Percentiles rank a stretch among this genome's conserved stretches.
Evolutionary conservation across 2,113 vertebrate genomes (phyloP).

Genomic region (Glaucidium brasilianum): DNA sequence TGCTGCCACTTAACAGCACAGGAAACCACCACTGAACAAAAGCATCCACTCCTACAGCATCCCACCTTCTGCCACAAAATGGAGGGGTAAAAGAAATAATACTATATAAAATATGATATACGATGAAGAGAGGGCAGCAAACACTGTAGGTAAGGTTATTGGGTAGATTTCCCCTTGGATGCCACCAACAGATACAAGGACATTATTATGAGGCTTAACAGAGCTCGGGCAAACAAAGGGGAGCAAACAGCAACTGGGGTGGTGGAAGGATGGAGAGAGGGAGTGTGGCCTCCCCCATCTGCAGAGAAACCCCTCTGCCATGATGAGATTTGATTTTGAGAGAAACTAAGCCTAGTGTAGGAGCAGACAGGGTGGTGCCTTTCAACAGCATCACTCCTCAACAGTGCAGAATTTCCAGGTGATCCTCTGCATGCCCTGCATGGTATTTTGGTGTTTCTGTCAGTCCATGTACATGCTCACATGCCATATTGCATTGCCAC

Average conservation of each 20-base stretch:
- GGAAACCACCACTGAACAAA: slow-evolving; percentile 67
- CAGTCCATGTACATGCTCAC: background rate
- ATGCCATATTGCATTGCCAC: background rate
- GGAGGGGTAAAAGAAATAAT: background rate
- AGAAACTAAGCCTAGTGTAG: background rate
- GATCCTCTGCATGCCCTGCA: background rate
- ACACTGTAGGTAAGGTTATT: background rate
- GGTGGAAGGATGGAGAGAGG: background rate
- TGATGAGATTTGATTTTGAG: background rate
- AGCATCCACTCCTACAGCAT: slow-evolving; percentile 43
- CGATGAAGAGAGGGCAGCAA: background rate
- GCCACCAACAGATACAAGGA: background rate
- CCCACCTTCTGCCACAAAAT: slow-evolving; percentile 53
- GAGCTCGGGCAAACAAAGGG: background rate
- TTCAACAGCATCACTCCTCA: slow-evolving; percentile 1
- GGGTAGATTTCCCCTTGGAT: background rate
- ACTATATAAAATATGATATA: background rate
- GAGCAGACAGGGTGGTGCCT: background rate
- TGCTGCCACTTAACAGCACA: slow-evolving; percentile 69
- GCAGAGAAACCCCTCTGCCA: background rate
- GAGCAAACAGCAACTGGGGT: background rate
- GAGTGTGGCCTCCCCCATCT: background rate
- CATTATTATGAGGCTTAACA: background rate
- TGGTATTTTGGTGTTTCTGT: slow-evolving; percentile 15
- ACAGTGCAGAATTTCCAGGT: background rate